phyloP scores from a whole-genome alignment of 2,113 vertebrate species.

The Aegotheles bennettii region DNA sequence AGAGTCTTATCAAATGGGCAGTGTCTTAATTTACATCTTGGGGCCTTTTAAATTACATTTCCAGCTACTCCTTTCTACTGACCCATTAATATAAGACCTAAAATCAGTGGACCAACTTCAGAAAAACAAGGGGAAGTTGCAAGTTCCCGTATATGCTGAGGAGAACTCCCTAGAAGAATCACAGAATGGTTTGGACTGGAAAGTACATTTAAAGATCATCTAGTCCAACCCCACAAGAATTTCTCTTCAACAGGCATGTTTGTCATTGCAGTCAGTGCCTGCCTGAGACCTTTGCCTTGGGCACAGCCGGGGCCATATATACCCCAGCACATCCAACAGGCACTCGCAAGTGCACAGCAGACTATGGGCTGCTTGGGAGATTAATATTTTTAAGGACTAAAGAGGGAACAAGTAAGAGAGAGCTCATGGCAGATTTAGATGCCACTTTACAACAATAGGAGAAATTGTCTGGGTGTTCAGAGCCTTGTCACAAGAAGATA shows the following conservation, averaged over 20 bases:
- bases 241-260: background rate
- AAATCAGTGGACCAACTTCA: background rate
- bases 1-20: background rate
- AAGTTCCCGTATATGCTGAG: background rate
- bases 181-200: too few relatives aligned
- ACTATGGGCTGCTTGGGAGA: background rate
- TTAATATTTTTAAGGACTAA: background rate
- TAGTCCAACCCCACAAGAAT: too few relatives aligned
- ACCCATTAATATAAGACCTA: background rate
- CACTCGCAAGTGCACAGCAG: background rate
- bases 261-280: accelerated
- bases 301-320: background rate
- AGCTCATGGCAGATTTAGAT: background rate
- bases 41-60: background rate
- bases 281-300: background rate
- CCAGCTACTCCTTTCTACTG: background rate
- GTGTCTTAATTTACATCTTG: background rate
- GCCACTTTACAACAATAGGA: background rate
- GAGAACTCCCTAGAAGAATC: background rate
- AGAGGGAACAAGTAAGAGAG: background rate
- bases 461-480: background rate
- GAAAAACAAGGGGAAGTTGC: background rate
- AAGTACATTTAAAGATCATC: too few relatives aligned
- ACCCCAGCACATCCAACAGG: background rate
- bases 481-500: background rate